phyloP scores from a whole-genome alignment of 2,888 invertebrate genomes.

The Apoderus coryli region DNA sequence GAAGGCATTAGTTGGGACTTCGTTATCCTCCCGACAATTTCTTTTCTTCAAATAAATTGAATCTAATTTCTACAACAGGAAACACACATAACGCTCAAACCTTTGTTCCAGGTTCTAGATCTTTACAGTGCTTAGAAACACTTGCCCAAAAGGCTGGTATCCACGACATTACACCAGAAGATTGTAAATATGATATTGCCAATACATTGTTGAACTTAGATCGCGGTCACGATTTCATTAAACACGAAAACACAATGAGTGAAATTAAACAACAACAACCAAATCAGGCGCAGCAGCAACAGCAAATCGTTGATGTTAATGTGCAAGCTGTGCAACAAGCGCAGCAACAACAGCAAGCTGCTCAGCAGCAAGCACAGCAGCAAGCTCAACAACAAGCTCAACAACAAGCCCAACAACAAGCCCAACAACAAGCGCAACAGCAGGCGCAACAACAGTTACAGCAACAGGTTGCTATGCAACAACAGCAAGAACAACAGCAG shows the following conservation, averaged over 20 bases:
- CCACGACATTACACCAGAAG: constrained; percentile 49
- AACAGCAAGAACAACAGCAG: constrained; percentile 17
- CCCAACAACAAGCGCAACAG: constrained; percentile 33
- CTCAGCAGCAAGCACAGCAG: constrained; percentile 36
- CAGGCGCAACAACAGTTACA: constrained; percentile 20
- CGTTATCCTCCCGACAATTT: too few species aligned
- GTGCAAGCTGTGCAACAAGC: constrained; percentile 26
- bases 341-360: constrained; percentile 39
- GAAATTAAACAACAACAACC: constrained; percentile 19
- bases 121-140: constrained; percentile 55
- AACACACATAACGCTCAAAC: too few species aligned
- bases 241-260: too few species aligned
- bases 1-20: too few species aligned
- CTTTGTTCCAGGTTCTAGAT: constrained; percentile 28
- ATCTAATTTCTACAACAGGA: too few species aligned
- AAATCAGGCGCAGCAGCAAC: constrained; percentile 28
- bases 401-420: constrained; percentile 21
- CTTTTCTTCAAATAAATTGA: too few species aligned
- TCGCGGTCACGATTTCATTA: constrained; percentile 32
- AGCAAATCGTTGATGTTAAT: constrained; percentile 28
- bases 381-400: constrained; percentile 43
- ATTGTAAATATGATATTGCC: constrained; percentile 55
- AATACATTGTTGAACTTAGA: constrained; percentile 49
- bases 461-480: constrained; percentile 26
- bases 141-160: constrained; percentile 56